Conservation (phyloP, 2,797 vertebrate genomes). For the Streptopelia turtur region DNA sequence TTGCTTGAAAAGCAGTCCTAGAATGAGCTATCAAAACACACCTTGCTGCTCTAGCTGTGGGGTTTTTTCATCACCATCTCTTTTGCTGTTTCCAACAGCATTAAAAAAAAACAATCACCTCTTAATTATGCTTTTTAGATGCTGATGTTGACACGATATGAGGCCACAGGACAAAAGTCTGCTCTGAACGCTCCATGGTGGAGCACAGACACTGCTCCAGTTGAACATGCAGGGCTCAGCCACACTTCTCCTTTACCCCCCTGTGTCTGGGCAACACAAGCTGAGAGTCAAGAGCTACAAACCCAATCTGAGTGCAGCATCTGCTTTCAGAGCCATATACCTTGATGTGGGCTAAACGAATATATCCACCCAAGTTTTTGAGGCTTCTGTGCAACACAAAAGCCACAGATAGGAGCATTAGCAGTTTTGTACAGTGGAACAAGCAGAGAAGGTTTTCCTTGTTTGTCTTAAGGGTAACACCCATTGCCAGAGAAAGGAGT, state of each 20-base stretch:
- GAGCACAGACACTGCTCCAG: background rate
- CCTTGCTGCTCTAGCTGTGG: background rate
- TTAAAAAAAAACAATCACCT: background rate
- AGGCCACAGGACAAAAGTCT: background rate
- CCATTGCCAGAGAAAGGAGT: background rate
- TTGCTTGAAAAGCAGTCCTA: background rate
- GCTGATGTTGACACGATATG: background rate
- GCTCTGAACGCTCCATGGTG: background rate
- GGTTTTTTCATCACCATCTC: background rate
- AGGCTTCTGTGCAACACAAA: background rate
- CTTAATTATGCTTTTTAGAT: background rate
- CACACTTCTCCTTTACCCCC: background rate
- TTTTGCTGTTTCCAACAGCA: background rate
- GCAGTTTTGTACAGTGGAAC: background rate
- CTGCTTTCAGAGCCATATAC: background rate
- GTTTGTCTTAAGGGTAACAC: background rate
- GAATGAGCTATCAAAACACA: background rate
- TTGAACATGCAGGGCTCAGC: background rate
- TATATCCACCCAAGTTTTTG: background rate
- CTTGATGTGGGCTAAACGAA: background rate
- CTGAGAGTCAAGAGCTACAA: background rate
- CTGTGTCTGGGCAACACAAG: background rate
- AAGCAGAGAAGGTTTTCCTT: background rate
- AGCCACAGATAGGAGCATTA: background rate
- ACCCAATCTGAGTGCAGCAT: background rate